phyloP scores from a whole-genome alignment of 2,797 vertebrate genomes.

The Fistularia tabacaria region DNA sequence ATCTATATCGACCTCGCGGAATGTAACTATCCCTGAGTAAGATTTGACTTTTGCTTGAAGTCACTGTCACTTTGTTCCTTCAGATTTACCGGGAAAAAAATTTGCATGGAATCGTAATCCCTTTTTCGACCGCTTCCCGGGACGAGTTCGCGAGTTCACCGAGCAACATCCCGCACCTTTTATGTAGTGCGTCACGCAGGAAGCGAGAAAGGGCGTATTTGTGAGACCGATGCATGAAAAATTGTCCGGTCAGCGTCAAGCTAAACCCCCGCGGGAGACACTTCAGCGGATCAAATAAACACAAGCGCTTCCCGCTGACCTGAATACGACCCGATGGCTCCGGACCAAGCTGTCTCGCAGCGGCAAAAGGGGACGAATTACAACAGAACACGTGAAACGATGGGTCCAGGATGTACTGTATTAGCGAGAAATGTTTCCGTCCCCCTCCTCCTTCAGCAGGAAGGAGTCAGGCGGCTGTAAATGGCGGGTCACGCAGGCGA shows the following conservation, averaged over 20 bases:
- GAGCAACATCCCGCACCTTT: too few relatives aligned
- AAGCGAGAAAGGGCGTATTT: constrained; percentile 24
- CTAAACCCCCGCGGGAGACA: constrained; percentile 23
- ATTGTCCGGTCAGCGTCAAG: constrained; percentile 25
- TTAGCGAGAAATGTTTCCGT: constrained; percentile 8
- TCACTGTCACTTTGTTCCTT: too few relatives aligned
- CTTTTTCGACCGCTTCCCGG: too few relatives aligned
- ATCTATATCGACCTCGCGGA: too few relatives aligned
- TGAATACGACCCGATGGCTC: constrained; percentile 23
- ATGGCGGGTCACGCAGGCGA: constrained; percentile 47
- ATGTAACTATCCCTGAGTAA: too few relatives aligned
- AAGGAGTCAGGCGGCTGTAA: constrained; percentile 44
- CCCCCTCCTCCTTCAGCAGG: constrained; percentile 24
- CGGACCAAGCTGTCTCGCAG: constrained; percentile 16
- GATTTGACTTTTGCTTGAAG: too few relatives aligned
- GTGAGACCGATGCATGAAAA: constrained; percentile 22
- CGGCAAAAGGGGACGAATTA: constrained; percentile 16
- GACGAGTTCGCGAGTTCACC: too few relatives aligned
- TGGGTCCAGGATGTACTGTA: constrained; percentile 21
- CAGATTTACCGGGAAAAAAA: too few relatives aligned
- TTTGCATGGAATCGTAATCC: too few relatives aligned
- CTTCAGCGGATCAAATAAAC: constrained; percentile 40
- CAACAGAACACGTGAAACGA: constrained; percentile 35
- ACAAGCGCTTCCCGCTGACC: constrained; percentile 43
- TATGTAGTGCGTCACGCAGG: not conserved